Percentiles rank a stretch among this genome's conserved stretches.
These are phyloP conservation scores for Brenthis daphne DNA, from an alignment of 2,888 invertebrate species.

Conservation along the genomic window DNA sequence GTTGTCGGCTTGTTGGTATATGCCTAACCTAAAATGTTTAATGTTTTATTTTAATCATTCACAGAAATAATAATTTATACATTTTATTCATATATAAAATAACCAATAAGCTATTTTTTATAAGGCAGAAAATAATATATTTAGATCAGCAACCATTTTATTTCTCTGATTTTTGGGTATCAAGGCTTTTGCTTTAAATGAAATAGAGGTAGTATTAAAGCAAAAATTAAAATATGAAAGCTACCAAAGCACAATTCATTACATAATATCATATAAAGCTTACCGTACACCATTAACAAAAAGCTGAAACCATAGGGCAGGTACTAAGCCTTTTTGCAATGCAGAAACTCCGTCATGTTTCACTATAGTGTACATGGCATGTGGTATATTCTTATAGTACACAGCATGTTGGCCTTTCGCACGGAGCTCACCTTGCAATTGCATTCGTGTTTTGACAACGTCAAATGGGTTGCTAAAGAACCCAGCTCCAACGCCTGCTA, in stretches of 20 bases:
- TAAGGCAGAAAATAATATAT: too few relatives aligned
- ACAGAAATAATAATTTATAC: not conserved
- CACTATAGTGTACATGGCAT: slow-evolving; percentile 88
- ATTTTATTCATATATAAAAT: not conserved
- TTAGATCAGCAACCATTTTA: too few relatives aligned
- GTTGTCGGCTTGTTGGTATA: slow-evolving; percentile 88
- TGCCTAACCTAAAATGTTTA: slow-evolving; percentile 83
- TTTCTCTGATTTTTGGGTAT: too few relatives aligned
- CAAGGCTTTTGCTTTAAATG: too few relatives aligned
- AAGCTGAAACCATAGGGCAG: slow-evolving; percentile 91
- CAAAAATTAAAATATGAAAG: too few relatives aligned
- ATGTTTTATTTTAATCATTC: not conserved
- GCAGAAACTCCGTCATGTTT: slow-evolving; percentile 89
- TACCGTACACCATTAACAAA: slow-evolving; percentile 83
- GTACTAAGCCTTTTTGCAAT: slow-evolving; percentile 89
- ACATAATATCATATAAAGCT: slow-evolving; percentile 39
- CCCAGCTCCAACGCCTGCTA: slow-evolving; percentile 89
- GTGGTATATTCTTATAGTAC: slow-evolving; percentile 88
- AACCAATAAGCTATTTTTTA: too few relatives aligned
- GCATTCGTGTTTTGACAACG: slow-evolving; percentile 94
- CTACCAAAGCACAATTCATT: too few relatives aligned
- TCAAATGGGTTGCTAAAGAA: slow-evolving; percentile 95
- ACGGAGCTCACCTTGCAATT: slow-evolving; percentile 91
- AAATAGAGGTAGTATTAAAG: too few relatives aligned
- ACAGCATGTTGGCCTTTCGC: slow-evolving; percentile 84